These are phyloP conservation scores for Laupala kohalensis DNA, from an alignment of 1,140 invertebrate genomes.

Conservation along the genomic window DNA sequence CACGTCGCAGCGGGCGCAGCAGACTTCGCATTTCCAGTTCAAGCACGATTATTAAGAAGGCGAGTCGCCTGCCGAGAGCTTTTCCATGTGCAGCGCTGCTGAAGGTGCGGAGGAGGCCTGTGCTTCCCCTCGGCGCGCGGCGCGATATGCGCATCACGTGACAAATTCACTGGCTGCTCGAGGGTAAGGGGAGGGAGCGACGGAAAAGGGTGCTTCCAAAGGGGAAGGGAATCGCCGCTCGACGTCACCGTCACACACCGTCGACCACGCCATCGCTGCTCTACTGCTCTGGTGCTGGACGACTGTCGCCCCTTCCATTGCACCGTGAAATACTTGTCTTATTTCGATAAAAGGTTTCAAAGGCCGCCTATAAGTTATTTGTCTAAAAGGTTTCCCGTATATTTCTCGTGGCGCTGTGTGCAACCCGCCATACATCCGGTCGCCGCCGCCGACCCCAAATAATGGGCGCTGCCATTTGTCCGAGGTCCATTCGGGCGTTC, in stretches of 20 bases:
- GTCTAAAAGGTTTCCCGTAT: constrained; percentile 16
- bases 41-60: too few species aligned
- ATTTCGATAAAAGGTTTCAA: constrained; percentile 18
- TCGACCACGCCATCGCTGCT: background rate
- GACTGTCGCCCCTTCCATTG: background rate
- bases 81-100: too few species aligned
- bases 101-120: too few species aligned
- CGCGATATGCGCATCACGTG: too few species aligned
- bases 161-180: too few species aligned
- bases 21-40: too few species aligned
- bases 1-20: too few species aligned
- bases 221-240: background rate
- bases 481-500: background rate
- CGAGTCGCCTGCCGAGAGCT: too few species aligned
- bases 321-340: constrained; percentile 16
- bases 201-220: too few species aligned
- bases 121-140: too few species aligned
- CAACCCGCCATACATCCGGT: background rate
- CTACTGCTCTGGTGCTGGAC: background rate
- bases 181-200: too few species aligned
- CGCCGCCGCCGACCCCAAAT: constrained; percentile 3
- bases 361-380: constrained; percentile 16
- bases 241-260: background rate
- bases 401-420: constrained; percentile 5
- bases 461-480: constrained; percentile 7